A percentile compares a stretch with the other conserved stretches of the same genome.
phyloP scores from a whole-genome alignment of 2,113 vertebrate genomes.

The Australoheros scitulus region DNA sequence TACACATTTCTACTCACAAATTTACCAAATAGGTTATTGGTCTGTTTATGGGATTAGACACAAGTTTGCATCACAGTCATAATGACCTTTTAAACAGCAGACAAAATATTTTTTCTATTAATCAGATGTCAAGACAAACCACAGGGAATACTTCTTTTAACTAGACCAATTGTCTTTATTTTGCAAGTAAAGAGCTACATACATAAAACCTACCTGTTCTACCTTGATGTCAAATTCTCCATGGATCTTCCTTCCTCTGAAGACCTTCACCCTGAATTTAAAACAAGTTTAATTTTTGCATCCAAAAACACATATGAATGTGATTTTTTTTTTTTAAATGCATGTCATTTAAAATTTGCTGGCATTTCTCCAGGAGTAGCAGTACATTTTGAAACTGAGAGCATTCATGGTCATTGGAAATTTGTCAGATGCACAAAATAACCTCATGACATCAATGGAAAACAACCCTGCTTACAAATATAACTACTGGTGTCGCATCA shows the following conservation, averaged over 20 bases:
- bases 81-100: neutral
- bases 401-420: neutral
- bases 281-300: slow-evolving; percentile 26
- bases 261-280: slow-evolving; percentile 85
- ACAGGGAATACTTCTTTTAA: neutral
- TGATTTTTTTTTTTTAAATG: neutral
- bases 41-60: neutral
- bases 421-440: neutral
- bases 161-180: neutral
- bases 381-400: neutral
- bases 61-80: neutral
- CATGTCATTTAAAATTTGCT: neutral
- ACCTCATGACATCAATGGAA: neutral
- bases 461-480: neutral
- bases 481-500: neutral
- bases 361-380: neutral
- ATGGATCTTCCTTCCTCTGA: slow-evolving; percentile 88
- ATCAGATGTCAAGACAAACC: neutral
- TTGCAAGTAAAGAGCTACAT: neutral
- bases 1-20: neutral
- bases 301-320: neutral
- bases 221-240: slow-evolving; percentile 91
- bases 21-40: neutral
- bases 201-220: slow-evolving; percentile 83
- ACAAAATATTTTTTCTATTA: neutral